Base-by-base conservation (phyloP, 2,888 invertebrate species). In the Hedya salicella region DNA sequence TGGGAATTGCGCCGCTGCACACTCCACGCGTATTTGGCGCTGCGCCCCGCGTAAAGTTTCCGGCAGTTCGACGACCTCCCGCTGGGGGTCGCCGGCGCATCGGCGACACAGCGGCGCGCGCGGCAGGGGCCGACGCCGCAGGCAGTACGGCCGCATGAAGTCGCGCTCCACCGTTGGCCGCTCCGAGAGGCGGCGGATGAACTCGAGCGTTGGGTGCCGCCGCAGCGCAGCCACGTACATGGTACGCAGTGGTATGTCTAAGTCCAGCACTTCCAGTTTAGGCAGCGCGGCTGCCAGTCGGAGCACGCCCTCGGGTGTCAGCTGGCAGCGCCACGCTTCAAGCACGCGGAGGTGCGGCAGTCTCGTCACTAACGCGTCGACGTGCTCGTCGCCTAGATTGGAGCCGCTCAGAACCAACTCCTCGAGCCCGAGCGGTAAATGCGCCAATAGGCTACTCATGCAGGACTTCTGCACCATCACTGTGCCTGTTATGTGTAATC, bases 401-500 rank as follows among this genome's bases (percentile, higher is more conserved):
- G 73, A 70, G 36, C 63, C 67, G 54, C 79, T 78, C 2, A 78
- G 59, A 3, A 68, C 73, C 8, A 78, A 69, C 52, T 79, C 77
- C 5, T 68, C 64, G 1, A 78, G 39, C 2, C 16, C 30, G 0
- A 25, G 36, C 3, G 62, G 65, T 0, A 78, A 40, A 0, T 57
- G 25, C 4, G 21, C 9, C 14, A 72, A 76, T 17, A 74, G 70
- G 40, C 73, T 71, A 3, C 67, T 65, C 13, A 79, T 74, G 46
- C 4, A 11, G 14, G 1, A 16, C 40, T 1, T 74, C 73, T 76
- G 69, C 17, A 80, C 73, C 71, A 79, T 68, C 6, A 72, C 70
- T 1, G 79, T 71, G 9, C 80, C 82, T 8, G 82, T 81, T 4
- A 81, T 13, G 62, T 83, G 82, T 4, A 83, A 68, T 0, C 72